phyloP scores from a whole-genome alignment of 2,797 vertebrate species.

The Apogon talboti region DNA sequence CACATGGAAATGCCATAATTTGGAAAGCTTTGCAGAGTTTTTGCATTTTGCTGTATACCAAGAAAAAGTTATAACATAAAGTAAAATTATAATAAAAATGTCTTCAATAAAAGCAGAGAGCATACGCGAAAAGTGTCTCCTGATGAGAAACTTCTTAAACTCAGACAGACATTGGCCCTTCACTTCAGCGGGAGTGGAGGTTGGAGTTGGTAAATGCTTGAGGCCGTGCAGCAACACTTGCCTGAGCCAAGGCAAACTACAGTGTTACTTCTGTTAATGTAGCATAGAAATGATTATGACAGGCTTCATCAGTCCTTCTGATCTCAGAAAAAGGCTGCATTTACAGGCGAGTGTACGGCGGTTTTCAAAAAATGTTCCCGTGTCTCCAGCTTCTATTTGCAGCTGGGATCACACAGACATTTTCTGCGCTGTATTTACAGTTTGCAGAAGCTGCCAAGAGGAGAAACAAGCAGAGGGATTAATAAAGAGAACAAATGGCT shows the following conservation, averaged over 20 bases:
- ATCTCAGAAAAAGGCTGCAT: constrained; percentile 68
- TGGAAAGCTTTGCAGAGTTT: constrained; percentile 10
- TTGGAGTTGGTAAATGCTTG: constrained; percentile 48
- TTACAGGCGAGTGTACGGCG: constrained; percentile 54
- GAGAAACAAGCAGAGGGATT: constrained; percentile 40
- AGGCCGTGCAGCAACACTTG: constrained; percentile 55
- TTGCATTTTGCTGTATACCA: not conserved
- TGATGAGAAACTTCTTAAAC: constrained; percentile 60
- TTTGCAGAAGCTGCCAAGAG: constrained; percentile 35
- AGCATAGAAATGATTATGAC: constrained; percentile 78
- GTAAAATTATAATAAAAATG: constrained; percentile 2
- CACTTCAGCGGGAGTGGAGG: constrained; percentile 38
- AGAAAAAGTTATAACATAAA: not conserved
- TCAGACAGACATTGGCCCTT: constrained; percentile 52
- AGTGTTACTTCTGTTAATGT: constrained; percentile 72
- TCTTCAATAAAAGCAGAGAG: constrained; percentile 16
- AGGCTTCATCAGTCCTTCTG: constrained; percentile 73
- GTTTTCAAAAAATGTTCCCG: constrained; percentile 43
- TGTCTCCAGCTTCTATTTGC: constrained; percentile 69
- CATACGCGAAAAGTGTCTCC: constrained; percentile 10
- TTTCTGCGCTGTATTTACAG: constrained; percentile 59
- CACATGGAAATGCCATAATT: constrained; percentile 5
- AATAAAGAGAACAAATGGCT: constrained; percentile 23
- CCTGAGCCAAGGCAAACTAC: constrained; percentile 70
- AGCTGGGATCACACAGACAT: constrained; percentile 52